Evolutionary conservation across 2,888 invertebrate species (phyloP).

Genomic region (Nemotelus pantherinus): DNA sequence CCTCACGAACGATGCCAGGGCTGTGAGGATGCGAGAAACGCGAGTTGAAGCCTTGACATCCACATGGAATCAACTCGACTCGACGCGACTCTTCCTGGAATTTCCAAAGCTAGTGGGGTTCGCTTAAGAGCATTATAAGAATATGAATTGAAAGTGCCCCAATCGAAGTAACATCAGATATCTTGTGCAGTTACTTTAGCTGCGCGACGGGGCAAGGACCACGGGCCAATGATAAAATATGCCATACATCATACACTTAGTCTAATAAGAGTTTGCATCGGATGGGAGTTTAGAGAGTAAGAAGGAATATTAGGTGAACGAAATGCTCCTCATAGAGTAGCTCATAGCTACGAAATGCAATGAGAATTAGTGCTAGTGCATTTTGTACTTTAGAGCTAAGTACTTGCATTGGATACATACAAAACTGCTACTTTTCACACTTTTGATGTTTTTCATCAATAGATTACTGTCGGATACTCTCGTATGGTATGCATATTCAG

Average conservation of each 20-base stretch:
- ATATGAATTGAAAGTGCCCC: background rate
- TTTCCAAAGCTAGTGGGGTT: slow-evolving; percentile 25
- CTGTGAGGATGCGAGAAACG: slow-evolving; percentile 15
- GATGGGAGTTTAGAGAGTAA: no score
- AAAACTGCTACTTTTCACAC: no score
- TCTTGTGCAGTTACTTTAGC: background rate
- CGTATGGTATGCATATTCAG: no score
- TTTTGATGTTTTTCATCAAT: no score
- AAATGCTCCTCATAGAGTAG: background rate
- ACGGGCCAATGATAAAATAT: slow-evolving; percentile 9
- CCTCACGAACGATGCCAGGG: slow-evolving; percentile 31
- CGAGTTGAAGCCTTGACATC: slow-evolving; percentile 30
- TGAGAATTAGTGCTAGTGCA: no score
- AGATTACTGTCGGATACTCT: no score
- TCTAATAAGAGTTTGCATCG: background rate
- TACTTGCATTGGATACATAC: no score
- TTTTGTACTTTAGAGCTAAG: no score
- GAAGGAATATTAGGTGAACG: no score
- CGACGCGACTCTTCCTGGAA: slow-evolving; percentile 9
- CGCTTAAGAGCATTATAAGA: slow-evolving; percentile 11
- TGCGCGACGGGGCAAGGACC: background rate
- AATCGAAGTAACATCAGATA: background rate
- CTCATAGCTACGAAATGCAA: no score
- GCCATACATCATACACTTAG: slow-evolving; percentile 12
- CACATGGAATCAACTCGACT: background rate